Evolutionary conservation across 1,140 invertebrate species (phyloP).

Genomic region (Heliconius melpomene): DNA sequence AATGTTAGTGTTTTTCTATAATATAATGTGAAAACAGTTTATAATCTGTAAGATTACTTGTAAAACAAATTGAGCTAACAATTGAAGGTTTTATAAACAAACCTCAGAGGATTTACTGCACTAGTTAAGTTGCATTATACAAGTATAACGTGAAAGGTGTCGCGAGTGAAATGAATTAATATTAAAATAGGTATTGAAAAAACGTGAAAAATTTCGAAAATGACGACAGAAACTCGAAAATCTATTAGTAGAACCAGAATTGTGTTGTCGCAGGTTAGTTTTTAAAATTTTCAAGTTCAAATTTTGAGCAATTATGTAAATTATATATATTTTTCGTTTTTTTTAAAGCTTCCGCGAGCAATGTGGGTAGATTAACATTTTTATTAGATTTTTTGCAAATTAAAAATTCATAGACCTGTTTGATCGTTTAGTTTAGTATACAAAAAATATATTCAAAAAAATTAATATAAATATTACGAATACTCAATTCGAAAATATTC

Average conservation of each 20-base stretch:
- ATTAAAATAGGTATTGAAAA: background rate
- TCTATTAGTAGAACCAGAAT: constrained; percentile 45
- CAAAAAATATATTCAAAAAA: background rate
- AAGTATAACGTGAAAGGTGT: constrained; percentile 21
- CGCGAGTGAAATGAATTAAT: constrained; percentile 4
- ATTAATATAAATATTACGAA: too few species aligned
- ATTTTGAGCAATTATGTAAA: background rate
- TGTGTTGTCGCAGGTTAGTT: constrained; percentile 51
- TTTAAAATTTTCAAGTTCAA: constrained; percentile 18
- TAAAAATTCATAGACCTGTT: background rate
- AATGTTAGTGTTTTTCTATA: background rate
- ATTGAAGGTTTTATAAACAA: constrained; percentile 31
- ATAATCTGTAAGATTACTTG: constrained; percentile 12
- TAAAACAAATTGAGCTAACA: constrained; percentile 21
- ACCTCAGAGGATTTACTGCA: constrained; percentile 24
- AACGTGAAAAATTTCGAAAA: background rate
- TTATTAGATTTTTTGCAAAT: background rate
- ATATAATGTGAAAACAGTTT: background rate
- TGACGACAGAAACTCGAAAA: constrained; percentile 36
- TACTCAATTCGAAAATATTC: too few species aligned
- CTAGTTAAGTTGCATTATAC: constrained; percentile 22
- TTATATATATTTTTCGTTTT: background rate
- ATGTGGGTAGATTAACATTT: background rate
- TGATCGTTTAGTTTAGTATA: background rate
- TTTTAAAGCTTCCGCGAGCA: background rate